Percentiles rank a stretch among this genome's conserved stretches.
Evolutionary conservation across 2,113 vertebrate genomes (phyloP).

Genomic region (Holacanthus passer): DNA sequence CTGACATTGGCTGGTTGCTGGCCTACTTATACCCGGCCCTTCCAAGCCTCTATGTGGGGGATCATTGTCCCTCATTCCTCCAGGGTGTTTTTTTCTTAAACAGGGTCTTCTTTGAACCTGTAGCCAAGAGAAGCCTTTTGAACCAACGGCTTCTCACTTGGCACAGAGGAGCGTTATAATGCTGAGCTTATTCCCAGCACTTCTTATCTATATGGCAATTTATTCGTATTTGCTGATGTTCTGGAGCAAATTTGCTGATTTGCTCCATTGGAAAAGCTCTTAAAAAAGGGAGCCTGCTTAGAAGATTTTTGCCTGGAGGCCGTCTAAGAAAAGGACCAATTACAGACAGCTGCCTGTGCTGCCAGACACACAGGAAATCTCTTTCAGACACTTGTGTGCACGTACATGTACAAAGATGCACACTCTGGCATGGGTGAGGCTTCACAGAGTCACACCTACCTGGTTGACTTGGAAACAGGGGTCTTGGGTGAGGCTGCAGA

Average conservation of each 20-base stretch:
- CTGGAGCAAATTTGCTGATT: conserved; percentile 24
- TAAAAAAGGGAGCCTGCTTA: conserved; percentile 5
- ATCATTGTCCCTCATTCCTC: conserved; percentile 59
- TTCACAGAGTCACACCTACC: conserved; percentile 72
- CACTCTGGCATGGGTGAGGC: not conserved
- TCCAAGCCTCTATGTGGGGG: conserved; percentile 50
- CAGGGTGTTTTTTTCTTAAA: conserved; percentile 54
- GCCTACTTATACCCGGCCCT: conserved; percentile 55
- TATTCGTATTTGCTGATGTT: not conserved
- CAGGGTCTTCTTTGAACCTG: conserved; percentile 63
- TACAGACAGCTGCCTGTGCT: conserved; percentile 13
- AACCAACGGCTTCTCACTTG: conserved; percentile 33
- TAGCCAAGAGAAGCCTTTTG: conserved; percentile 48
- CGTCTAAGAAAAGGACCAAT: conserved; percentile 21
- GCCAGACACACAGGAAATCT: conserved; percentile 36
- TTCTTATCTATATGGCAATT: conserved; percentile 4
- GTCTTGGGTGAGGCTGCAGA: conserved; percentile 71
- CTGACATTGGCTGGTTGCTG: conserved; percentile 56
- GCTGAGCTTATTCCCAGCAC: not conserved
- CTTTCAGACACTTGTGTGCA: not conserved
- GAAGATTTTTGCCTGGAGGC: conserved; percentile 16
- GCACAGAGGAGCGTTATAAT: conserved; percentile 20
- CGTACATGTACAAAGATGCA: not conserved
- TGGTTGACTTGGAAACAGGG: conserved; percentile 82
- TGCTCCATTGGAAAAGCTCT: not conserved